A percentile compares a stretch with the other conserved stretches of the same genome.
These are phyloP conservation scores for Aspidoscelis tigris DNA, from an alignment of 2,113 vertebrate genomes.

Conservation along the genomic window DNA sequence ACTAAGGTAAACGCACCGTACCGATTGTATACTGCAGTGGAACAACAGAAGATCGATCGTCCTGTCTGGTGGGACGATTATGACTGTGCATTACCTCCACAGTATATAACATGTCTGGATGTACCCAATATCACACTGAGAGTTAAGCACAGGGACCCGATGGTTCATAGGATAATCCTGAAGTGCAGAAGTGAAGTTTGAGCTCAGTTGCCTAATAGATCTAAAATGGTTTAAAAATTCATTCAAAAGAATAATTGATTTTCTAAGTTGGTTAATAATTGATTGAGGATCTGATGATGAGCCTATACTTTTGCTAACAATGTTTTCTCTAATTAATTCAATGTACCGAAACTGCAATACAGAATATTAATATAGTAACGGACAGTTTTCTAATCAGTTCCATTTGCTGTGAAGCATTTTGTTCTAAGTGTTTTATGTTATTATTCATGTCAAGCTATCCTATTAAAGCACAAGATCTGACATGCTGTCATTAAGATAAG, in stretches of 20 bases:
- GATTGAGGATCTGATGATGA: constrained; percentile 49
- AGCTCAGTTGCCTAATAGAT: neutral
- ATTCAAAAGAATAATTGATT: constrained; percentile 5
- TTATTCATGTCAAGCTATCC: constrained; percentile 50
- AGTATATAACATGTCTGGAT: no score
- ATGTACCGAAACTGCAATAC: constrained; percentile 42
- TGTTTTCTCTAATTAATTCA: constrained; percentile 54
- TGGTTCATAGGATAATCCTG: neutral
- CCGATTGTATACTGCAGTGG: no score
- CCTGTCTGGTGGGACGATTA: no score
- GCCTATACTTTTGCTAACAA: constrained; percentile 55
- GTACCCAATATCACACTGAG: neutral
- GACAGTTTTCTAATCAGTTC: constrained; percentile 50
- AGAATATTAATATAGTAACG: constrained; percentile 58
- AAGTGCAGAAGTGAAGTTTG: neutral
- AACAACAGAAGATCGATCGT: no score
- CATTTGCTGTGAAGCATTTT: constrained; percentile 61
- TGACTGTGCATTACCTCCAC: no score
- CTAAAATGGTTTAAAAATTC: neutral
- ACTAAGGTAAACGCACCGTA: no score
- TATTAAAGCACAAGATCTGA: constrained; percentile 61
- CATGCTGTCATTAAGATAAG: constrained; percentile 59
- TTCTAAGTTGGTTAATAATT: constrained; percentile 29
- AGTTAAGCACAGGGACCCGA: neutral
- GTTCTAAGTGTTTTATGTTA: constrained; percentile 41